Evolutionary conservation across 1,140 invertebrate species (phyloP), one percentile per base, ranked within the genome.

Genomic region (Bombyx mori): DNA sequence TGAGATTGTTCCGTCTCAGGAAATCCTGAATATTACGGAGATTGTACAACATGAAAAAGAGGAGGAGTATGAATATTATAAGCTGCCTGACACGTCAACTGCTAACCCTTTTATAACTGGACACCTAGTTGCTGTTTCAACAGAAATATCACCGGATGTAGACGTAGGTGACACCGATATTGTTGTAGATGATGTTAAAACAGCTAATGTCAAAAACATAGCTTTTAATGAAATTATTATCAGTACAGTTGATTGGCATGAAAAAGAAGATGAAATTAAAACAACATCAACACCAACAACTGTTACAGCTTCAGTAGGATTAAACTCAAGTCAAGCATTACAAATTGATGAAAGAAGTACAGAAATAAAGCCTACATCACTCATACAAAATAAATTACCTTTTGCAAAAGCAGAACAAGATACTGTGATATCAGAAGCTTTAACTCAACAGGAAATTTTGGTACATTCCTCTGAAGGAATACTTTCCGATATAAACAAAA

Each of bases 31-130:
- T 44, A 58, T 83, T 7, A 71, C 68, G 1, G 80, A 85, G 73
- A 66, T 73, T 56, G 54, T 75, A 18, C 52, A 75, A 46, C 64
- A 77, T 61, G 83, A 86, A 68, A 81, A 77, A 66, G 83, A 86
- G 70, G 59, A 54, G n/a, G 60, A 73, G 52, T 83, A 75, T 61
- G 44, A 64, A 44, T 12, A 46, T 12, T 47, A 22, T 9, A 52
- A 48, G 47, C 6, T 52, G 12, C 60, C 62, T 42, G 63, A 75
- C 64, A 60, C 51, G 10, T 70, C 58, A 50, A 71, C 48, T 60
- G 73, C 74, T 18, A 61, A 62, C 5, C 12, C 67, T 26, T 63
- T 78, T 61, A 52, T 86, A 43, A 49, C 61, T 35, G 60, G 73
- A 18, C 66, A 61, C 48, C 76, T 75, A 35, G 83, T 86, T 18